Conservation (phyloP, 2,113 vertebrate species). For the Microcebus ravelobensis region DNA sequence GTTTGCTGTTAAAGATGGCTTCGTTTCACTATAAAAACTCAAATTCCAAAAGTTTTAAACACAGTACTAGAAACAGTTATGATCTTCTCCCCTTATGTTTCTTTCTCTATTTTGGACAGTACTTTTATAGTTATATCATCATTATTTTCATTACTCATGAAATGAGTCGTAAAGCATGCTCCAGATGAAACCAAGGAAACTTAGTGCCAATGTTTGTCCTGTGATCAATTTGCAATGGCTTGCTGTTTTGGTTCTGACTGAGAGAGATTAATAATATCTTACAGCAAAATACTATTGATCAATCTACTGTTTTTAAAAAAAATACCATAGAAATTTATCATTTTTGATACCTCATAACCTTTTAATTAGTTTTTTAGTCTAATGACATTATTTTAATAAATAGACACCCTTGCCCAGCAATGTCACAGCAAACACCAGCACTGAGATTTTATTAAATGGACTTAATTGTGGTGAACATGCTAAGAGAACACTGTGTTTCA, state of each 20-base stretch:
- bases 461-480: background rate
- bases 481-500: conserved; percentile 3
- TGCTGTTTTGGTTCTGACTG: background rate
- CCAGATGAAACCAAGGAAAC: background rate
- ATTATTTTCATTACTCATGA: conserved; percentile 60
- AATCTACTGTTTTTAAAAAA: background rate
- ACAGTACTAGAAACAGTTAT: background rate
- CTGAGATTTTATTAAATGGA: background rate
- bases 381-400: conserved; percentile 41
- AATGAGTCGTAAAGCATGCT: conserved; percentile 42
- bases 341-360: conserved; percentile 1
- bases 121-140: conserved; percentile 9
- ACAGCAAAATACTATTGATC: conserved; percentile 29
- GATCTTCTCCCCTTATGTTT: background rate
- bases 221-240: conserved; percentile 31
- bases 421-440: background rate
- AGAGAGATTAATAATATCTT: conserved; percentile 25
- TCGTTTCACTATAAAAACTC: background rate
- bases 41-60: conserved; percentile 19
- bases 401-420: background rate
- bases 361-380: background rate
- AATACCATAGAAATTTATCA: background rate
- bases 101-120: background rate
- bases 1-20: background rate
- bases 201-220: background rate